A percentile compares a stretch with the other conserved stretches of the same genome.
These are phyloP conservation scores for Ramphastos sulfuratus DNA, from an alignment of 2,113 vertebrate genomes.

Conservation along the genomic window DNA sequence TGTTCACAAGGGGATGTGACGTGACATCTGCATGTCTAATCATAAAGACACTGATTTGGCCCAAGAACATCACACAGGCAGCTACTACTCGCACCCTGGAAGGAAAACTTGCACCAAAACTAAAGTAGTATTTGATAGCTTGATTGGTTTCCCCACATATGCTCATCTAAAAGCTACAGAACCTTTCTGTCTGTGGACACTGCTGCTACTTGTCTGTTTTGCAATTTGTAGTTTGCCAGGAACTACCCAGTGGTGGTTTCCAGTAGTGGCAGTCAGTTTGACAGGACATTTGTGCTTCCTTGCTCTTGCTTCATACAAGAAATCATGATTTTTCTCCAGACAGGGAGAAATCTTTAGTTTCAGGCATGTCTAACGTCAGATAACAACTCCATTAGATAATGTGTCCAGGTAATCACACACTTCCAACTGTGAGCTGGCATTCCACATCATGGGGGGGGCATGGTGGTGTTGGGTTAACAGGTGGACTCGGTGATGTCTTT, in stretches of 20 bases:
- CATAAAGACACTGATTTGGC: neutral
- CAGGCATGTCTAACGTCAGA: neutral
- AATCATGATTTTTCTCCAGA: neutral
- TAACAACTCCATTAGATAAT: neutral
- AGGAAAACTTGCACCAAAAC: neutral
- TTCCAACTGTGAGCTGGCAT: no score
- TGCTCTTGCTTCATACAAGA: neutral
- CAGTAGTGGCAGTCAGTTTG: neutral
- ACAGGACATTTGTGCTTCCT: neutral
- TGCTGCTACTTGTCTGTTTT: neutral
- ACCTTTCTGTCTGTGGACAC: neutral
- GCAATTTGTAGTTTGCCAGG: neutral
- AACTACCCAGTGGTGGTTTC: neutral
- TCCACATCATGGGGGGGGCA: neutral
- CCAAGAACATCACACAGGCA: neutral
- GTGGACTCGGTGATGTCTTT: no score
- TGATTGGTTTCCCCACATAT: neutral
- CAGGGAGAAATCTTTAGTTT: neutral
- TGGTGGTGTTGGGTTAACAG: no score
- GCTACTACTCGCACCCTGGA: neutral
- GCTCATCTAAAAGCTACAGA: neutral
- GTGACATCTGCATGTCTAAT: neutral
- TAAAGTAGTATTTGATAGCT: neutral
- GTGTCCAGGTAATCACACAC: accelerated
- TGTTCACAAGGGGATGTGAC: neutral